Percentiles rank a stretch among this genome's conserved stretches.
Conservation (phyloP, 2,797 vertebrate species). For the Girardinus metallicus region DNA sequence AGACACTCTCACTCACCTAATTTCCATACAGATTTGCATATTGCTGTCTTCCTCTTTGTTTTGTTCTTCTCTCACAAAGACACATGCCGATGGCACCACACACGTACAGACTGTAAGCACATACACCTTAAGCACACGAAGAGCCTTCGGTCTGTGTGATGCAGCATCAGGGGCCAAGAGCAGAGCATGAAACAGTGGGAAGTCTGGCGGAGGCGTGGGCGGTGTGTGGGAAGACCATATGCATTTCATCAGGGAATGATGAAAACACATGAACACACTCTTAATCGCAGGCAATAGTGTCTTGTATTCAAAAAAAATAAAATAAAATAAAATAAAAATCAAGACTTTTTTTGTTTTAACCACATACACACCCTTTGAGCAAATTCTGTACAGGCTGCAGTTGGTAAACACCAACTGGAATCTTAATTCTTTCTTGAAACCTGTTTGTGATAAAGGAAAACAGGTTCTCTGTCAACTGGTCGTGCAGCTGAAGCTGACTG, state of each 20-base stretch:
- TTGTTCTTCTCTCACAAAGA: conserved; percentile 40
- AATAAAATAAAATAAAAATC: conserved; percentile 7
- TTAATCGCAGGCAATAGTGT: conserved; percentile 53
- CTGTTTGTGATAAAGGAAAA: conserved; percentile 46
- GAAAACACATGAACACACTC: conserved; percentile 47
- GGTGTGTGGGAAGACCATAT: conserved; percentile 75
- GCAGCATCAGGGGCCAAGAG: conserved; percentile 61
- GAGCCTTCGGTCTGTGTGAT: conserved; percentile 47
- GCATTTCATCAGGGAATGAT: conserved; percentile 70
- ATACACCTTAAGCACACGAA: conserved; percentile 17
- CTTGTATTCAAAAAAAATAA: conserved; percentile 15
- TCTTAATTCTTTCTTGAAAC: conserved; percentile 72
- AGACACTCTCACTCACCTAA: conserved; percentile 35
- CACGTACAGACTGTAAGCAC: conserved; percentile 11
- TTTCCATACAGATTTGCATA: conserved; percentile 61
- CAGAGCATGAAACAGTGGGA: conserved; percentile 69
- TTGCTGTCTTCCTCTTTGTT: conserved; percentile 27
- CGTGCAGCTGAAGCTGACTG: conserved; percentile 7
- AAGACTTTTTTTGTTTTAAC: conserved; percentile 12
- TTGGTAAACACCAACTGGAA: conserved; percentile 65
- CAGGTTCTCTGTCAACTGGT: conserved; percentile 23
- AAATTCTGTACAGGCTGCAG: conserved; percentile 60
- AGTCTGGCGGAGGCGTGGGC: conserved; percentile 71
- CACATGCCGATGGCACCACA: conserved; percentile 21
- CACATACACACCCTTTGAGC: conserved; percentile 17